Evolutionary conservation across 1,140 invertebrate genomes (phyloP).

Genomic region (Acromyrmex charruanus): DNA sequence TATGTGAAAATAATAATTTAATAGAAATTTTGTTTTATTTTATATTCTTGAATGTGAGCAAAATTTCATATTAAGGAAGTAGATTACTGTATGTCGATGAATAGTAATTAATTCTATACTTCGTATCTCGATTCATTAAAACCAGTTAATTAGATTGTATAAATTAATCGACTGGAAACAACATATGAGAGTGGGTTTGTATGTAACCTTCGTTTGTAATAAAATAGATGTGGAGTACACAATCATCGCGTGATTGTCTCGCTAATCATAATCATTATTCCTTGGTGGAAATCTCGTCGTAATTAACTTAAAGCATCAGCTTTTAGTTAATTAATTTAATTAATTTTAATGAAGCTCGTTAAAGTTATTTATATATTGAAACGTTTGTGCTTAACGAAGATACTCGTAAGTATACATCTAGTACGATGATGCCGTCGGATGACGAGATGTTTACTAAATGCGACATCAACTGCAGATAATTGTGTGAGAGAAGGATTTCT

Average conservation of each 20-base stretch:
- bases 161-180: neutral
- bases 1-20: neutral
- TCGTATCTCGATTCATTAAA: conserved; percentile 1
- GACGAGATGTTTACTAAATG: neutral
- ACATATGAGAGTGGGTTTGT: neutral
- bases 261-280: neutral
- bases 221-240: neutral
- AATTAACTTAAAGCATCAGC: conserved; percentile 3
- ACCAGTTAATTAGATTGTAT: neutral
- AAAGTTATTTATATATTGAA: conserved; percentile 3
- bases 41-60: neutral
- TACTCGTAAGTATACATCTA: conserved; percentile 12
- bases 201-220: neutral
- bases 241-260: neutral
- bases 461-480: neutral
- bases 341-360: neutral
- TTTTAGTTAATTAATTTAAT: conserved; percentile 10
- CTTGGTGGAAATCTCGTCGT: neutral
- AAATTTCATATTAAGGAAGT: neutral
- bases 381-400: neutral
- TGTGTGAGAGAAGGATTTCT: neutral
- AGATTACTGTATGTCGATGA: neutral
- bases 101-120: neutral
- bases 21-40: neutral
- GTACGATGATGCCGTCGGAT: conserved; percentile 39